Evolutionary conservation across 2,113 vertebrate genomes (phyloP).

Genomic region (Synchiropus splendidus): DNA sequence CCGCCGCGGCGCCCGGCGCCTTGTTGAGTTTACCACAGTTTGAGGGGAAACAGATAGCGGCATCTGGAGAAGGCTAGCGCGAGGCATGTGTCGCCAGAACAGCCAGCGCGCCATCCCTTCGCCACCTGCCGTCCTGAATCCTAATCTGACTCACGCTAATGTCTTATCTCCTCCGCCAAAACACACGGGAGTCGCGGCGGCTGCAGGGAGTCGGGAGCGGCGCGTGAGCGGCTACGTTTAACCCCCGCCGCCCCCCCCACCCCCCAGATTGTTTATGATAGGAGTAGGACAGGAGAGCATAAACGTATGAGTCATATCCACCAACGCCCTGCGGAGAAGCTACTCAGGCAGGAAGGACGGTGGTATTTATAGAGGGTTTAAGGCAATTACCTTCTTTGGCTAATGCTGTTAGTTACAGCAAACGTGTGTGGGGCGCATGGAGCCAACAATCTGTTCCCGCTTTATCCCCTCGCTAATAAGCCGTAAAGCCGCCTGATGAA

Average conservation of each 20-base stretch:
- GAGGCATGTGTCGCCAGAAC: constrained; percentile 13
- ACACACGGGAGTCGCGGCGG: constrained; percentile 7
- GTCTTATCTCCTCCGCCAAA: constrained; percentile 46
- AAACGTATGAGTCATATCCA: constrained; percentile 67
- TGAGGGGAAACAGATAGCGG: constrained; percentile 2
- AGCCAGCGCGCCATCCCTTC: constrained; percentile 34
- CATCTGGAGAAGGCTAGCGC: constrained; percentile 1
- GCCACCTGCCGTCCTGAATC: constrained; percentile 63
- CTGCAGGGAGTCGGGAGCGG: constrained; percentile 23
- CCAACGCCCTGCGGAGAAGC: constrained; percentile 8
- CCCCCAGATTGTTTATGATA: constrained; percentile 44
- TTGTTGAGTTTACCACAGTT: constrained; percentile 44
- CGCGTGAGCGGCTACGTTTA: constrained; percentile 33
- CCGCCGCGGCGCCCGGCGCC: constrained; percentile 32
- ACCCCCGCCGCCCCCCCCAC: constrained; percentile 27
- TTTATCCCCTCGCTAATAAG: too few relatives aligned
- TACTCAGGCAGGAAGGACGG: background rate
- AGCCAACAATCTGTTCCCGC: constrained; percentile 48
- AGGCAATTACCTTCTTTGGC: constrained; percentile 11
- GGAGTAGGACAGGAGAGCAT: constrained; percentile 60
- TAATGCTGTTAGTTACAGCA: constrained; percentile 68
- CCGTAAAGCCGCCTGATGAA: constrained; percentile 56
- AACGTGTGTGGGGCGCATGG: constrained; percentile 52
- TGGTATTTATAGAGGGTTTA: background rate
- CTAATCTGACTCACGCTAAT: constrained; percentile 66